A percentile compares a stretch with the other conserved stretches of the same genome.
phyloP scores from a whole-genome alignment of 2,113 vertebrate genomes.

The Acrocephalus arundinaceus region DNA sequence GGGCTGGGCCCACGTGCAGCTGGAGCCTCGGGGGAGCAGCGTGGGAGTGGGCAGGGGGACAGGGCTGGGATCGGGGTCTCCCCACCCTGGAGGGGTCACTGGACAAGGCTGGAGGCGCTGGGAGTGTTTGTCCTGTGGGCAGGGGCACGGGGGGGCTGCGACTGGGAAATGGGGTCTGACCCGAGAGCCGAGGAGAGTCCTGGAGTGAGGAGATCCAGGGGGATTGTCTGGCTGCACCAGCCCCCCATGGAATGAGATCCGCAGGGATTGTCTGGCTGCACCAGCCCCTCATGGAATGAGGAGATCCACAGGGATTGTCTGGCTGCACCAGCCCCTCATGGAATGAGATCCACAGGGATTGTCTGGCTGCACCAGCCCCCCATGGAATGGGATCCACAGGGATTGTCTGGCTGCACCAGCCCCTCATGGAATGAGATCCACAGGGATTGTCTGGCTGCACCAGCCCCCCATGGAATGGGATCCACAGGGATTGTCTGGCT shows the following conservation, averaged over 20 bases:
- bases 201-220: neutral
- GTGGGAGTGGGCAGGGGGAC: fast-evolving
- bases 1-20: neutral
- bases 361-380: fast-evolving
- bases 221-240: fast-evolving
- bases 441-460: too few relatives aligned
- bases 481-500: too few relatives aligned
- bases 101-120: neutral
- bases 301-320: too few relatives aligned
- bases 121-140: neutral
- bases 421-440: too few relatives aligned
- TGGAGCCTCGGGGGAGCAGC: fast-evolving
- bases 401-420: too few relatives aligned
- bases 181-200: fast-evolving
- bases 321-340: too few relatives aligned
- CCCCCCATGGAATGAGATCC: neutral
- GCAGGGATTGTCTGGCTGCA: too few relatives aligned
- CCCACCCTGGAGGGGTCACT: fast-evolving
- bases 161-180: neutral
- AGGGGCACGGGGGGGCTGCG: neutral
- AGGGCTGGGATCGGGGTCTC: fast-evolving
- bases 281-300: too few relatives aligned
- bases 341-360: neutral
- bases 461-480: too few relatives aligned
- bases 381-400: too few relatives aligned